Percentiles rank a stretch among this genome's conserved stretches.
These are phyloP conservation scores for Arnoldichthys spilopterus DNA, from an alignment of 2,797 vertebrate genomes.

Conservation along the genomic window DNA sequence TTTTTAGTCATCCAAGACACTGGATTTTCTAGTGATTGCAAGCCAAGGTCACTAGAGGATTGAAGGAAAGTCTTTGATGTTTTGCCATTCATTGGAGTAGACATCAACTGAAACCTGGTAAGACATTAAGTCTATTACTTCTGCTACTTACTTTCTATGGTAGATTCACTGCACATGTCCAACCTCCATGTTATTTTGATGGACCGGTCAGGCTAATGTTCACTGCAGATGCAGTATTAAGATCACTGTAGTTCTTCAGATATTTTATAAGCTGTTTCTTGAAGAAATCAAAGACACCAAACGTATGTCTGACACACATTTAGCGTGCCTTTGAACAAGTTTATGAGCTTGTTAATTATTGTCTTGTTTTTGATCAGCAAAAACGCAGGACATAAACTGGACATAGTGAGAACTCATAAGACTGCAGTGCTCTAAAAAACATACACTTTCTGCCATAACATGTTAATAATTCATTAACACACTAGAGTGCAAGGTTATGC, in stretches of 20 bases:
- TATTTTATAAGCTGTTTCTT: not conserved
- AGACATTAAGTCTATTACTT: not conserved
- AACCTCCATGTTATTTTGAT: not conserved
- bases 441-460: constrained; percentile 38
- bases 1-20: not conserved
- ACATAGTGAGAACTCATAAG: constrained; percentile 22
- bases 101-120: not conserved
- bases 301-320: not conserved
- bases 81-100: not conserved
- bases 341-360: constrained; percentile 3
- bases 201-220: not conserved
- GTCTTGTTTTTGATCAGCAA: constrained; percentile 23
- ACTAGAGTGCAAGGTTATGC: constrained; percentile 48
- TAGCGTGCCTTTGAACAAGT: constrained; percentile 1
- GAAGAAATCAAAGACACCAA: not conserved
- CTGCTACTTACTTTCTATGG: not conserved
- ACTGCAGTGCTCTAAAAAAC: constrained; percentile 44
- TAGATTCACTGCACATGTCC: not conserved
- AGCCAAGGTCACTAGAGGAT: not conserved
- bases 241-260: not conserved
- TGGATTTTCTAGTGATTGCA: not conserved
- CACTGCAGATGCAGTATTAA: not conserved
- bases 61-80: not conserved
- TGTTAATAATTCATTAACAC: constrained; percentile 54
- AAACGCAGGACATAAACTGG: constrained; percentile 25